Evolutionary conservation across 2,888 invertebrate genomes (phyloP).

Genomic region (Limnephilus marmoratus): DNA sequence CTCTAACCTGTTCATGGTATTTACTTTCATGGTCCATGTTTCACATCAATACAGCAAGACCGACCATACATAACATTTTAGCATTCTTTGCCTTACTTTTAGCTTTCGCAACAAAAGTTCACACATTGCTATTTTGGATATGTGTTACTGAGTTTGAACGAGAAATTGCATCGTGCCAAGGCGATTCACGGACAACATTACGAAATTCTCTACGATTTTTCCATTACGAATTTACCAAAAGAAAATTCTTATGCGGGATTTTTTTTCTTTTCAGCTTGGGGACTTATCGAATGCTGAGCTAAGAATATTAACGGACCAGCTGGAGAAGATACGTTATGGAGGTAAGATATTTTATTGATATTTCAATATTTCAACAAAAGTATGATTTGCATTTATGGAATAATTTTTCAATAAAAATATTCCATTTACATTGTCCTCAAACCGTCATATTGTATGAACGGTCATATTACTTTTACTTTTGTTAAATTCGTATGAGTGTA

Average conservation of each 20-base stretch:
- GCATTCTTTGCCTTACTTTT: too few relatives aligned
- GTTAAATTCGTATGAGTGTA: not conserved
- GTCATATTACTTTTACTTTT: not conserved
- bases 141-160: not conserved
- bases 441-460: not conserved
- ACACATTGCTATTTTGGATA: too few relatives aligned
- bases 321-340: conserved; percentile 94
- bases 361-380: not conserved
- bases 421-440: not conserved
- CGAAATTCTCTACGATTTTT: not conserved
- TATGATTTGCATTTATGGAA: not conserved
- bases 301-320: conserved; percentile 92
- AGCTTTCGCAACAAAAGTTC: too few relatives aligned
- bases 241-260: conserved; percentile 2
- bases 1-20: too few relatives aligned
- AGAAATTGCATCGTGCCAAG: not conserved
- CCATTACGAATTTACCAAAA: not conserved
- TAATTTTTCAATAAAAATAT: not conserved
- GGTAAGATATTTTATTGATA: conserved; percentile 78
- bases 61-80: too few relatives aligned
- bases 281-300: conserved; percentile 94
- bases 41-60: too few relatives aligned
- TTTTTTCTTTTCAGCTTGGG: conserved; percentile 85
- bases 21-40: too few relatives aligned
- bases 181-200: not conserved